Conservation (phyloP, 1,140 invertebrate genomes). For the Danaus melanippus region DNA sequence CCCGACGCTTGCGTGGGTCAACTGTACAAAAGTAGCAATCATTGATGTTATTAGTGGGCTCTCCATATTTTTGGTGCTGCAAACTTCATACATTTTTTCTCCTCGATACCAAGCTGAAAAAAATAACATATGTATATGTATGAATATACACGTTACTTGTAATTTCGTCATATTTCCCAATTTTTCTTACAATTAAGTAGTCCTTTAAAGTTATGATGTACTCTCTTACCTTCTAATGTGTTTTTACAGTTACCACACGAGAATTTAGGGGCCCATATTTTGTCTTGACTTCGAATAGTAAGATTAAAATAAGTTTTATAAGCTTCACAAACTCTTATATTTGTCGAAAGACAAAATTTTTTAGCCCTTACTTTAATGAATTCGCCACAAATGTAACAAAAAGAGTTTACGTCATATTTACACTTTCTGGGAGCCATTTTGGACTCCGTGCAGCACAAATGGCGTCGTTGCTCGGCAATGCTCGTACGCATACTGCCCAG, state of each 20-base stretch:
- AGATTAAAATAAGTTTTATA: conserved; percentile 13
- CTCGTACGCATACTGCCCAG: no score
- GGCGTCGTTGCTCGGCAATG: no score
- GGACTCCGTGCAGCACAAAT: no score
- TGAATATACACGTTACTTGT: no score
- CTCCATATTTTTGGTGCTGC: conserved; percentile 21
- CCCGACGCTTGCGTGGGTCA: background rate
- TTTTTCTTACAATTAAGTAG: no score
- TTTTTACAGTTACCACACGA: conserved; percentile 9
- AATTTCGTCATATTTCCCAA: no score
- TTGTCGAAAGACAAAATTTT: conserved; percentile 1
- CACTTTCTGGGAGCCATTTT: no score
- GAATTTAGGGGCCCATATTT: conserved; percentile 13
- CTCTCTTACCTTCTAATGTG: conserved; percentile 12
- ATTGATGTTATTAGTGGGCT: conserved; percentile 13
- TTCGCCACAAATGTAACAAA: conserved; percentile 12
- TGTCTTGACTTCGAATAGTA: conserved; percentile 9
- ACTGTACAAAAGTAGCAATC: no score
- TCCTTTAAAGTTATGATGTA: no score
- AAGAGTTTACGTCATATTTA: conserved; percentile 12
- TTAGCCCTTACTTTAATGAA: conserved; percentile 10
- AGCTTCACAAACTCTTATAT: conserved; percentile 6
- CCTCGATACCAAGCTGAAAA: conserved; percentile 21
- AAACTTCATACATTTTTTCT: conserved; percentile 21
- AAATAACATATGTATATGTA: conserved; percentile 4